Evolutionary conservation across 2,113 vertebrate species (phyloP).

Genomic region (Ptyas mucosa): DNA sequence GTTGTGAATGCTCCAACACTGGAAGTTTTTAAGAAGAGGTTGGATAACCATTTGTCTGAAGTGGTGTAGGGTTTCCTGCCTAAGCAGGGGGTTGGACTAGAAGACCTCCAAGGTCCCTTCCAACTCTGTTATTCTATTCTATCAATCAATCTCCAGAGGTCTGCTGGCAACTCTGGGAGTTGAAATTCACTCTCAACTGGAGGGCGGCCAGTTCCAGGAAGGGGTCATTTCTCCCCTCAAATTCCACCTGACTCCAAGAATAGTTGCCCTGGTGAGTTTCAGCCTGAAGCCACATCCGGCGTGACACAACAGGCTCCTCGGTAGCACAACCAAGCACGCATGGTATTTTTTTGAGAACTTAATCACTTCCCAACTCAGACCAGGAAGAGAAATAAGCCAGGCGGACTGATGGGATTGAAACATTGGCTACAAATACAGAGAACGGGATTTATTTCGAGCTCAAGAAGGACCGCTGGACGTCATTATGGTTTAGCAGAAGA

Average conservation of each 20-base stretch:
- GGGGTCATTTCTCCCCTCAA: neutral
- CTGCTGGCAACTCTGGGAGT: neutral
- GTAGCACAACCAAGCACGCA: neutral
- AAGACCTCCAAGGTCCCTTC: too few relatives aligned
- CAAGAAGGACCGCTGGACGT: neutral
- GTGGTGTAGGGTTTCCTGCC: too few relatives aligned
- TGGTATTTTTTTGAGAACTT: neutral
- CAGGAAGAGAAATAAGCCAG: neutral
- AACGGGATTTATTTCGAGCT: neutral
- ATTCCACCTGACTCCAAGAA: neutral
- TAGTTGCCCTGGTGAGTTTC: neutral
- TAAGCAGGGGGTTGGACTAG: too few relatives aligned
- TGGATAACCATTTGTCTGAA: too few relatives aligned
- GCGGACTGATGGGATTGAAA: neutral
- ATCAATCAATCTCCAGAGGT: neutral
- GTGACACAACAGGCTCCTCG: too few relatives aligned
- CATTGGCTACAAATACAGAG: neutral
- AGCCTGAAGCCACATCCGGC: neutral
- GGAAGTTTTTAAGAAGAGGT: too few relatives aligned
- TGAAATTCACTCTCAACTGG: neutral
- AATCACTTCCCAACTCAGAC: neutral
- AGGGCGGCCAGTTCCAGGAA: neutral
- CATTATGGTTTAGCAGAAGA: neutral
- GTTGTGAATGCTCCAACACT: too few relatives aligned
- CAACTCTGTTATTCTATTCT: too few relatives aligned